Evolutionary conservation across 2,797 vertebrate genomes (phyloP), one percentile per base, ranked within the genome.

Genomic region (Sebastes hubbsi): DNA sequence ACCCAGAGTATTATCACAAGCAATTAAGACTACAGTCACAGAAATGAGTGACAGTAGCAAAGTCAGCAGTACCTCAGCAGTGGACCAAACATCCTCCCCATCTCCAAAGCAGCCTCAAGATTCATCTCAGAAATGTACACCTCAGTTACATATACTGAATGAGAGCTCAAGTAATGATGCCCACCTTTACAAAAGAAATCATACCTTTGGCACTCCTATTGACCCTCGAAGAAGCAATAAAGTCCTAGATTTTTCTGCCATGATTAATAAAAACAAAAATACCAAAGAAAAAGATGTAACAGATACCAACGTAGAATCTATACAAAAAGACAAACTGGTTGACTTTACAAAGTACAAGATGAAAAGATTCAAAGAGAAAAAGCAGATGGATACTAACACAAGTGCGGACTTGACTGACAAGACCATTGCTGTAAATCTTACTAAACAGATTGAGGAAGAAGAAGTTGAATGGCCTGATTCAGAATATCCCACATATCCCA

Each of bases 291-390:
- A 84, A 56, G 49, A 72, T 69, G 13, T 7, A 66, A 27, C 11
- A 25, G 14, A 74, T 20, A 24, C 18, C 11, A 46, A n/a, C 2
- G 18, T 59, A 24, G 27, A 81, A 58, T 34, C 68, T 61, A 30
- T 25, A 76, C 73, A 89, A 68, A 85, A 52, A 34, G 68, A 75
- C n/a, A 56, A 92, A 24, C 52, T 91, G 24, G 78, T 96, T 73
- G 94, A 96, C 75, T 96, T 95, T 67, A 94, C 95, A 74, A 95
- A 92, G 75, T 89, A 91, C 68, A 95, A 94, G 18, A 58, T 89
- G 24, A 96, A 94, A 88, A 88, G 68, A 76, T 73, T 80, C 3
- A 94, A 89, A 81, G 89, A 90, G 69, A 94, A 90, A 58, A 82
- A 81, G 34, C 78, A 77, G 25, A 75, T 64, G 14, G 78, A 90